Evolutionary conservation across 2,797 vertebrate species (phyloP).

Genomic region (Xiphophorus birchmanni): DNA sequence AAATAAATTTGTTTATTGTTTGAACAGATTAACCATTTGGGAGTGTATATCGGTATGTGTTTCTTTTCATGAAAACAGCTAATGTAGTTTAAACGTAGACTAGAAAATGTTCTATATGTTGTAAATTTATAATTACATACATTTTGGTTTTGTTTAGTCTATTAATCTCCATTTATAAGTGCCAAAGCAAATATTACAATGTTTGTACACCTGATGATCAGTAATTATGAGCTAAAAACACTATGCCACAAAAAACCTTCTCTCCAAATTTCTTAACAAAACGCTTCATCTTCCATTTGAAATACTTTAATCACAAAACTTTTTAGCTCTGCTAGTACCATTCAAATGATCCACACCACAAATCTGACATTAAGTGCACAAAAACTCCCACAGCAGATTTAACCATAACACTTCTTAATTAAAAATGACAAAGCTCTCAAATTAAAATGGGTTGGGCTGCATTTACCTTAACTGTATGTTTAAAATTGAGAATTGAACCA

Average conservation of each 20-base stretch:
- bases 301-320: too few relatives aligned
- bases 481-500: too few relatives aligned
- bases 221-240: not conserved
- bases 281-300: too few relatives aligned
- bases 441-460: too few relatives aligned
- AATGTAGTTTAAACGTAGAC: not conserved
- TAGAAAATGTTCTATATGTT: not conserved
- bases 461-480: too few relatives aligned
- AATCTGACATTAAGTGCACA: not conserved
- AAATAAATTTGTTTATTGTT: not conserved
- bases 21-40: not conserved
- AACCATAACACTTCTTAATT: not conserved
- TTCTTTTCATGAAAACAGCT: not conserved
- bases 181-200: not conserved
- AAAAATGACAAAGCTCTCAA: not conserved
- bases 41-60: not conserved
- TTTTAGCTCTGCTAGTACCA: too few relatives aligned
- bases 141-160: too few relatives aligned
- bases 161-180: too few relatives aligned
- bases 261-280: too few relatives aligned
- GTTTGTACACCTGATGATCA: not conserved
- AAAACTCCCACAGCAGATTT: not conserved
- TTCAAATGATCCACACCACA: too few relatives aligned
- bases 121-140: not conserved
- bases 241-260: too few relatives aligned